Evolutionary conservation across 1,140 invertebrate genomes (phyloP).

Genomic region (Drosophila pruinosa): DNA sequence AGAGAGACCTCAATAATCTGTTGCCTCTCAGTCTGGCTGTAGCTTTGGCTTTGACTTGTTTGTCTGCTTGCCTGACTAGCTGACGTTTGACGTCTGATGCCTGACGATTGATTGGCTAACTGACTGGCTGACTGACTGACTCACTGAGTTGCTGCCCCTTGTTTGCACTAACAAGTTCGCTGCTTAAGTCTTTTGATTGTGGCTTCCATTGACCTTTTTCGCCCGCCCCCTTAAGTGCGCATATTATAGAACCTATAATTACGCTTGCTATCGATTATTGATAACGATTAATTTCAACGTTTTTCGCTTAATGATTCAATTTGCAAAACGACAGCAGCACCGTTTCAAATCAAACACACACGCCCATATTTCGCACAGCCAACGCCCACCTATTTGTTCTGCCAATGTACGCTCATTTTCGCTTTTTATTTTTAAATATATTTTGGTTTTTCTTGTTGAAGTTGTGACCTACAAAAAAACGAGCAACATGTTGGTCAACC

Average conservation of each 20-base stretch:
- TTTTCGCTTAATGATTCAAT: slow-evolving; percentile 12
- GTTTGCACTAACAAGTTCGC: slow-evolving; percentile 35
- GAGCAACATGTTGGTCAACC: slow-evolving; percentile 74
- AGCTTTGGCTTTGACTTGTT: slow-evolving; percentile 16
- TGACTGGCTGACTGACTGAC: slow-evolving; percentile 2
- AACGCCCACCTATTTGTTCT: slow-evolving; percentile 20
- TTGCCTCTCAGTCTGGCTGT: not conserved
- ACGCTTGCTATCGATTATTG: slow-evolving; percentile 24
- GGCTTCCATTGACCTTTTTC: slow-evolving; percentile 62
- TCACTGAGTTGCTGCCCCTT: slow-evolving; percentile 8
- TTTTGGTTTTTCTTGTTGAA: not conserved
- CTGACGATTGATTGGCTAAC: slow-evolving; percentile 1
- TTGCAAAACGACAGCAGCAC: slow-evolving; percentile 11
- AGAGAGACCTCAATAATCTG: slow-evolving; percentile 16
- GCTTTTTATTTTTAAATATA: not conserved
- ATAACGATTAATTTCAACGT: slow-evolving; percentile 13
- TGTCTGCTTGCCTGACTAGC: not conserved
- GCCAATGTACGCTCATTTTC: not conserved
- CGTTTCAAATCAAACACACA: slow-evolving; percentile 25
- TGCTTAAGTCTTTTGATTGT: slow-evolving; percentile 45
- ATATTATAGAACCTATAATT: slow-evolving; percentile 39
- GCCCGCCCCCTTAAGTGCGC: slow-evolving; percentile 8
- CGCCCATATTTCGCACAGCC: slow-evolving; percentile 20
- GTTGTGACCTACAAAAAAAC: slow-evolving; percentile 78
- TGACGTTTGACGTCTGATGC: slow-evolving; percentile 8